Evolutionary conservation across 2,113 vertebrate species (phyloP).

Genomic region (Uria lomvia): DNA sequence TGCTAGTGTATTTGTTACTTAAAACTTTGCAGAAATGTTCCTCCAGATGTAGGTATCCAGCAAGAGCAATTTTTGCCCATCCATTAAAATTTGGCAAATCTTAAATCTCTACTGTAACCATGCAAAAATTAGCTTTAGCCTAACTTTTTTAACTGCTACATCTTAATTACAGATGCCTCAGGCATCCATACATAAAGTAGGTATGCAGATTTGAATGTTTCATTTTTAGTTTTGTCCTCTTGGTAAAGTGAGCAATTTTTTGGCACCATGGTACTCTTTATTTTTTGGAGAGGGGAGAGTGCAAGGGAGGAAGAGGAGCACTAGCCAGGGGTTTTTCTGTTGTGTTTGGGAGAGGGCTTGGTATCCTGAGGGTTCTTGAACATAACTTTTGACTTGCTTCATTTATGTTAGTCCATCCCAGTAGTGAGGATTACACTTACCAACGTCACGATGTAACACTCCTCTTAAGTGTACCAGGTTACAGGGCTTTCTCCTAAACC

Average conservation of each 20-base stretch:
- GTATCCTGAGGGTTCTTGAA: background rate
- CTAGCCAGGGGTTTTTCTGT: background rate
- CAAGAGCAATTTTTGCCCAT: background rate
- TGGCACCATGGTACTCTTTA: background rate
- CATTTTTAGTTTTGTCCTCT: background rate
- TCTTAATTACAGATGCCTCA: background rate
- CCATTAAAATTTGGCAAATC: background rate
- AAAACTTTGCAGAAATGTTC: background rate
- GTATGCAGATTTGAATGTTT: background rate
- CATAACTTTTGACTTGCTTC: background rate
- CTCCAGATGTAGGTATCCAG: background rate
- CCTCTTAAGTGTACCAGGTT: background rate
- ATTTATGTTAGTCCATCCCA: background rate
- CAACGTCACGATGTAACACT: rapidly evolving
- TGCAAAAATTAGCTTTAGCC: background rate
- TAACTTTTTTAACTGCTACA: background rate
- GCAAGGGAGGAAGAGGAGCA: background rate
- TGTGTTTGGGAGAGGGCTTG: background rate
- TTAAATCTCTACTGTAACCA: background rate
- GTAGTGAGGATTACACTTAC: background rate
- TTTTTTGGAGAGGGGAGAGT: background rate
- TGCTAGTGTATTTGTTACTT: background rate
- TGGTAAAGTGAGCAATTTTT: background rate
- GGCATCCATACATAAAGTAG: background rate
- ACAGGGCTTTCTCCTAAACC: background rate